These are phyloP conservation scores for Psittacula echo DNA, from an alignment of 2,797 vertebrate genomes.

Conservation along the genomic window DNA sequence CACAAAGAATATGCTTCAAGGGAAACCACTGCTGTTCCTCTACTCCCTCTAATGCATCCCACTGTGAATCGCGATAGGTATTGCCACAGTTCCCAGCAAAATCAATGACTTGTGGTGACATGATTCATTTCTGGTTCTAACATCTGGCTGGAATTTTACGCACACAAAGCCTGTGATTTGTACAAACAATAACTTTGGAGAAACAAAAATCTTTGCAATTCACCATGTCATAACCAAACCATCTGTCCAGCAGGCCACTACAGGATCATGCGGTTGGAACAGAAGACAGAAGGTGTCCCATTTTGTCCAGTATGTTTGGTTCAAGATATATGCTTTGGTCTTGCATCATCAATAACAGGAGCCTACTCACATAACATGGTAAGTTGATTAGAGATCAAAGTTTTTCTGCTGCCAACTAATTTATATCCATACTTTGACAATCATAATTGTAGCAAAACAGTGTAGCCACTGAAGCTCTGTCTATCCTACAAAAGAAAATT, in stretches of 20 bases:
- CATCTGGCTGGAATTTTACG: conserved; percentile 77
- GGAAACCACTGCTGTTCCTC: not conserved
- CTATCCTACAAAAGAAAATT: not conserved
- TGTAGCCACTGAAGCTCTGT: not conserved
- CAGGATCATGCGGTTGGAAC: not conserved
- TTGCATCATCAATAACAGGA: not conserved
- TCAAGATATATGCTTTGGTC: conserved; percentile 61
- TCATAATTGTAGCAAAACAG: not conserved
- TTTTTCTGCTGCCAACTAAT: not conserved
- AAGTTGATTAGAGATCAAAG: not conserved
- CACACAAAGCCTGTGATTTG: conserved; percentile 75
- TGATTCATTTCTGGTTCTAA: conserved; percentile 62
- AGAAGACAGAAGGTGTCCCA: not conserved
- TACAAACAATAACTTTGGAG: conserved; percentile 78
- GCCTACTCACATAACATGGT: not conserved
- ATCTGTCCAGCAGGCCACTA: conserved; percentile 73
- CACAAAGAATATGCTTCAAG: not conserved
- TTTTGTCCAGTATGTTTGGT: conserved; percentile 32
- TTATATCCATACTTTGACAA: not conserved
- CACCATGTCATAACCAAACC: conserved; percentile 79
- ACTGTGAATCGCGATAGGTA: not conserved
- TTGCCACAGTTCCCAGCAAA: conserved; percentile 50
- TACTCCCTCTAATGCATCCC: not conserved
- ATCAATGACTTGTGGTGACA: conserved; percentile 58
- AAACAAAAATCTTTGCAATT: conserved; percentile 78